A percentile compares a stretch with the other conserved stretches of the same genome.
Evolutionary conservation across 1,140 invertebrate genomes (phyloP).

Genomic region (Ostrea edulis): DNA sequence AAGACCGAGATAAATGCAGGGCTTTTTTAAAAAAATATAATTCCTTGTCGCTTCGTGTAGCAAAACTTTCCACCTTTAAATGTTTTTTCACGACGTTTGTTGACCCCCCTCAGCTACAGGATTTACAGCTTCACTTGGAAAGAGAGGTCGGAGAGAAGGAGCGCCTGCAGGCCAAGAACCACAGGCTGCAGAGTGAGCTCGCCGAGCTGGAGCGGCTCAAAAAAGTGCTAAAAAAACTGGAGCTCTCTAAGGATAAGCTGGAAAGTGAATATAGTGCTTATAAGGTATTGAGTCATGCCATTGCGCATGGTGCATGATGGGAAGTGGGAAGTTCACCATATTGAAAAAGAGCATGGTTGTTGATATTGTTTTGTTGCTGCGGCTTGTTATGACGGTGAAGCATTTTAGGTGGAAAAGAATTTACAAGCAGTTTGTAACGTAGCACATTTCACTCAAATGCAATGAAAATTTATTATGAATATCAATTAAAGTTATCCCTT

Average conservation of each 20-base stretch:
- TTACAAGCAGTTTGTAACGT: no score
- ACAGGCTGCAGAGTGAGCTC: conserved; percentile 62
- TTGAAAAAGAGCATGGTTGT: not conserved
- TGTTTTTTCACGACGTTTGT: conserved; percentile 27
- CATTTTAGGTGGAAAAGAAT: no score
- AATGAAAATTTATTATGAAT: no score
- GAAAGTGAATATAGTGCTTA: conserved; percentile 62
- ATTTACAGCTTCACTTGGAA: conserved; percentile 62
- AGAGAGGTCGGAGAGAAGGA: conserved; percentile 65
- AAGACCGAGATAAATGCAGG: no score
- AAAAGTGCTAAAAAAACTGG: conserved; percentile 61
- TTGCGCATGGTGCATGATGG: conserved; percentile 29
- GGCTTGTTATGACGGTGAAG: not conserved
- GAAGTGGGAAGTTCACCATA: conserved; percentile 6
- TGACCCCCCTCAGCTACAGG: conserved; percentile 58
- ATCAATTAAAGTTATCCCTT: no score
- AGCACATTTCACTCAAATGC: no score
- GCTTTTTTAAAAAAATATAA: not conserved
- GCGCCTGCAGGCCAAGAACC: conserved; percentile 59
- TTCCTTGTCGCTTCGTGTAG: not conserved
- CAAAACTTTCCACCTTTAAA: not conserved
- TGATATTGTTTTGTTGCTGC: not conserved
- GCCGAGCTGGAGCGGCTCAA: conserved; percentile 59
- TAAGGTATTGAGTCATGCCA: conserved; percentile 61
- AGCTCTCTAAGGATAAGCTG: conserved; percentile 62